A percentile compares a stretch with the other conserved stretches of the same genome.
Evolutionary conservation across 2,888 invertebrate genomes (phyloP).

Genomic region (Heliconius ismenius): DNA sequence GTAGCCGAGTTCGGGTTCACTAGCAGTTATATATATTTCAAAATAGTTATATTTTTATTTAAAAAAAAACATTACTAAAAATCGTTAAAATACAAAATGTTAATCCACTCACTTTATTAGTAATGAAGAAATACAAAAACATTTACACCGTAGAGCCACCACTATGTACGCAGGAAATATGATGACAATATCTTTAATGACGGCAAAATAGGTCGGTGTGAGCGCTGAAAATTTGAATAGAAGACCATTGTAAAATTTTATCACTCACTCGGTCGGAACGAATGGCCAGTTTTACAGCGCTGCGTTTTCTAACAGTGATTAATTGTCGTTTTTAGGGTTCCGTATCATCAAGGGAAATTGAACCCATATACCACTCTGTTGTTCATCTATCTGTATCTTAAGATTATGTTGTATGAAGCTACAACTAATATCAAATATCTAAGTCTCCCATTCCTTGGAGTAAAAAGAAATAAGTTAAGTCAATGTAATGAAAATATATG

Average conservation of each 20-base stretch:
- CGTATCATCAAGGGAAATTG: no score
- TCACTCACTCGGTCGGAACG: conserved; percentile 39
- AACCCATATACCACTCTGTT: no score
- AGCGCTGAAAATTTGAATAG: conserved; percentile 37
- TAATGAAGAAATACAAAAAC: background rate
- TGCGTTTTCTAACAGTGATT: conserved; percentile 40
- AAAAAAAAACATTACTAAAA: background rate
- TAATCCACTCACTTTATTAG: background rate
- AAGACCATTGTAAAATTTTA: conserved; percentile 40
- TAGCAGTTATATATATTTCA: no score
- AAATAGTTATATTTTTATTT: background rate
- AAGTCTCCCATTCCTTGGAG: no score
- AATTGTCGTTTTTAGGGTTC: conserved; percentile 42
- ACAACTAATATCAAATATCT: no score
- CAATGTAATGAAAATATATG: no score
- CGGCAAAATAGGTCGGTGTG: conserved; percentile 38
- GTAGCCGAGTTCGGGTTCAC: no score
- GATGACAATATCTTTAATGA: conserved; percentile 24
- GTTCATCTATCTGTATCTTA: no score
- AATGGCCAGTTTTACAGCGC: conserved; percentile 39
- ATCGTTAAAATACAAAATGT: background rate
- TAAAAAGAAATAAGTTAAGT: no score
- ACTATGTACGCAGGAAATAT: conserved; percentile 4
- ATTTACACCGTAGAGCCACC: background rate
- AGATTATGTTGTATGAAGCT: no score